A percentile compares a stretch with the other conserved stretches of the same genome.
Conservation (phyloP, 2,113 vertebrate genomes). For the human region DNA sequence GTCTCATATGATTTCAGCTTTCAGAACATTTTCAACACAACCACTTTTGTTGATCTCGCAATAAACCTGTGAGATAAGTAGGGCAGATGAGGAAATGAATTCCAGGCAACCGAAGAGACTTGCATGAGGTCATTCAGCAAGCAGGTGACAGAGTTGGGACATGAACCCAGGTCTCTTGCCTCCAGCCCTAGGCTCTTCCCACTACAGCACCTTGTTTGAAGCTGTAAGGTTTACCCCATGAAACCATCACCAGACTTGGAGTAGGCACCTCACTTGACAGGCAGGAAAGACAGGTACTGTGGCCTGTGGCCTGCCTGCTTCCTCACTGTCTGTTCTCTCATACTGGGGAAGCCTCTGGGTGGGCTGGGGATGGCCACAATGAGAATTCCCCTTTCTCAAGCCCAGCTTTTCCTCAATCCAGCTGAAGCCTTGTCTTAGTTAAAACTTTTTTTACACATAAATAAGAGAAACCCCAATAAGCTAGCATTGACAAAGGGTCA, state of each 20-base stretch:
- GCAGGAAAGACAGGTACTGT: constrained; percentile 30
- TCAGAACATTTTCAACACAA: not conserved
- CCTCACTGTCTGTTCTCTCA: not conserved
- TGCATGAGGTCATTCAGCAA: not conserved
- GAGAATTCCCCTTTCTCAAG: not conserved
- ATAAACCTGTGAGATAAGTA: constrained; percentile 24
- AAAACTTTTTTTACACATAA: not conserved
- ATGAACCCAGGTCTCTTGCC: not conserved
- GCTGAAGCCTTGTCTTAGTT: not conserved
- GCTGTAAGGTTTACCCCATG: not conserved
- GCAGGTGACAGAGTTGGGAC: not conserved
- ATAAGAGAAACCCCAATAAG: not conserved
- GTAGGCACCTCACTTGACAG: not conserved
- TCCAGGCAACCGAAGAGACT: not conserved
- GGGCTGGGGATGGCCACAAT: not conserved
- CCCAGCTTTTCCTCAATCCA: not conserved
- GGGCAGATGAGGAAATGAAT: constrained; percentile 15
- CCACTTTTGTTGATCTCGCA: not conserved
- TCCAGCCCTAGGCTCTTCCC: constrained; percentile 47
- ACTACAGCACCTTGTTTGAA: constrained; percentile 30
- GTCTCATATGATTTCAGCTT: not conserved
- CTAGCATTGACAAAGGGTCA: not conserved
- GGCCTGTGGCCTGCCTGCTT: not conserved
- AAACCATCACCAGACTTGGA: not conserved
- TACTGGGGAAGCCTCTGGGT: not conserved